These are phyloP conservation scores for Glomeris maerens DNA, from an alignment of 1,140 invertebrate genomes.

Conservation along the genomic window DNA sequence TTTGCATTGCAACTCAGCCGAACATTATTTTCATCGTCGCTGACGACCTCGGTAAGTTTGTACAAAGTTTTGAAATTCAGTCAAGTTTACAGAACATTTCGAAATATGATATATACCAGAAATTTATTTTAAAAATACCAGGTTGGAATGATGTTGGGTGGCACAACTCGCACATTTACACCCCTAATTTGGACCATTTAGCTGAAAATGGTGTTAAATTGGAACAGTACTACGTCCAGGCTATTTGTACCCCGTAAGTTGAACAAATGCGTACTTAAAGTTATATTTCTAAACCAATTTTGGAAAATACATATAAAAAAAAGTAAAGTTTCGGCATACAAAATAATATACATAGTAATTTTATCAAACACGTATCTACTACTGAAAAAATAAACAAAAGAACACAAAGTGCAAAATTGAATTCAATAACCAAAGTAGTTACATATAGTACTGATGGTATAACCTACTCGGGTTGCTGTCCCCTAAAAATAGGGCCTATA, in stretches of 20 bases:
- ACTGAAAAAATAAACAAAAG: too few species aligned
- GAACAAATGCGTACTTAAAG: not conserved
- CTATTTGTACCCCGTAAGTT: conserved; percentile 52
- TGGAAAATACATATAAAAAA: not conserved
- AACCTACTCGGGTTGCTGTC: too few species aligned
- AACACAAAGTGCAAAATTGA: too few species aligned
- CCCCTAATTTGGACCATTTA: conserved; percentile 68
- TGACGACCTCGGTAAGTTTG: conserved; percentile 6
- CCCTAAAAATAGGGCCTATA: too few species aligned
- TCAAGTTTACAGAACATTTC: not conserved
- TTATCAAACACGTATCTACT: too few species aligned
- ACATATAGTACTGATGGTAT: too few species aligned
- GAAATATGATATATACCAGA: not conserved
- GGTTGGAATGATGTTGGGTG: conserved; percentile 84
- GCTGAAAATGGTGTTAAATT: conserved; percentile 62
- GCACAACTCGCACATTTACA: conserved; percentile 61
- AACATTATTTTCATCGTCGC: conserved; percentile 9
- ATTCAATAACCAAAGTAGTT: too few species aligned
- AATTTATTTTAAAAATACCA: conserved; percentile 31
- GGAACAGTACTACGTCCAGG: conserved; percentile 60
- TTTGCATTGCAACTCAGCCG: not conserved
- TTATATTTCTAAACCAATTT: not conserved
- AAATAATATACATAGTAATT: too few species aligned
- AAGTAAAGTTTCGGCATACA: not conserved
- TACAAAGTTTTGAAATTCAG: too few species aligned